A percentile compares a stretch with the other conserved stretches of the same genome.
phyloP scores from a whole-genome alignment of 2,113 vertebrate species.

The Trichechus manatus region DNA sequence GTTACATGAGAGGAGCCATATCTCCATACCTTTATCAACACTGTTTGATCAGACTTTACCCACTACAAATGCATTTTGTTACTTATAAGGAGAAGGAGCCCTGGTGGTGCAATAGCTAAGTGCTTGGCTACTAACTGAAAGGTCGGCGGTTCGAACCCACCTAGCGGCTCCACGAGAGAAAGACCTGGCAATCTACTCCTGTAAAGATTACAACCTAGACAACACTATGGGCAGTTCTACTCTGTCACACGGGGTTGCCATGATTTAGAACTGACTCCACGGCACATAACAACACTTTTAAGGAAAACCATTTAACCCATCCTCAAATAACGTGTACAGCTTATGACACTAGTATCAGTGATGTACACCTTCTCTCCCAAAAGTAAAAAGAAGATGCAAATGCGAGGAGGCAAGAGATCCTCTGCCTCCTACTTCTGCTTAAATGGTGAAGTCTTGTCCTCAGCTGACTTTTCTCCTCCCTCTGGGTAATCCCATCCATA shows the following conservation, averaged over 20 bases:
- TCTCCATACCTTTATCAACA: neutral
- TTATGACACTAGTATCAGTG: neutral
- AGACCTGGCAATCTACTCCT: neutral
- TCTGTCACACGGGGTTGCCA: too few relatives aligned
- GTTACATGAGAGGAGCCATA: neutral
- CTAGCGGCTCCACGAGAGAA: neutral
- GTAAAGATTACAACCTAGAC: too few relatives aligned
- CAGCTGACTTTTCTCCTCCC: neutral
- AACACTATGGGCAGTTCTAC: too few relatives aligned
- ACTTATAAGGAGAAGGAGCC: too few relatives aligned
- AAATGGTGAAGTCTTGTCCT: neutral
- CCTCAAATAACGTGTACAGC: neutral
- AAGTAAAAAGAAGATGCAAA: neutral
- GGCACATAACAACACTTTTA: too few relatives aligned
- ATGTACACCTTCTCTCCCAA: accelerated
- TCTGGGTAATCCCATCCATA: neutral
- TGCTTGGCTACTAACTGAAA: neutral
- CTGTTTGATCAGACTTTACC: neutral
- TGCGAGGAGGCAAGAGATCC: neutral
- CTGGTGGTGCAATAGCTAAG: neutral
- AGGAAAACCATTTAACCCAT: neutral
- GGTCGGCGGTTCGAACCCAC: neutral
- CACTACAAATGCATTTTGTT: neutral
- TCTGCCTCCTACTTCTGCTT: neutral
- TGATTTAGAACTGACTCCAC: too few relatives aligned